phyloP scores from a whole-genome alignment of 30 jellyfish, hydroid and myxozoan genomes.

The Turritopsis dohrnii region DNA sequence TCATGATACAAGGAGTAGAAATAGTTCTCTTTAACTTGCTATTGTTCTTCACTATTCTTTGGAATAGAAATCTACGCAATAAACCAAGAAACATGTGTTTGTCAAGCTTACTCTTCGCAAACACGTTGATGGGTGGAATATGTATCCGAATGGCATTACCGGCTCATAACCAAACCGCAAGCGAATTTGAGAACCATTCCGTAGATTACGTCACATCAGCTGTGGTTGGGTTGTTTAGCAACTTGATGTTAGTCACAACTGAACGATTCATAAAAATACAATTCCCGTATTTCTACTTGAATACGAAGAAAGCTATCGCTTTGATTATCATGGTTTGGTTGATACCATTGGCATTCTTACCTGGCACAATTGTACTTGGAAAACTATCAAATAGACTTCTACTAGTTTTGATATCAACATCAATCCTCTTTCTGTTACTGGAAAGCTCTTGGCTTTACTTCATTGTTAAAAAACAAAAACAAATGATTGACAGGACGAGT shows the following conservation, averaged over 20 bases:
- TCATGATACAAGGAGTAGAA: neutral
- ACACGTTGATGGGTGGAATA: neutral
- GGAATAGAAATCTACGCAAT: neutral
- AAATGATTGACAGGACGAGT: neutral
- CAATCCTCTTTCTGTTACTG: neutral
- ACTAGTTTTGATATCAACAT: neutral
- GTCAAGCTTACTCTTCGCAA: conserved; percentile 2
- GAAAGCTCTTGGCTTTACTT: neutral
- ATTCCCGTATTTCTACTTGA: neutral
- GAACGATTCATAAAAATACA: conserved; percentile 1
- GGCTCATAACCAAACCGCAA: neutral
- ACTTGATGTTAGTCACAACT: conserved; percentile 1
- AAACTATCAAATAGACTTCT: neutral
- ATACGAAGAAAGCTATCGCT: neutral
- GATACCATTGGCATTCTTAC: neutral
- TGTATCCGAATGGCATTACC: conserved; percentile 13
- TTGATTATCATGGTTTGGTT: neutral
- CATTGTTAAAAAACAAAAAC: conserved; percentile 1
- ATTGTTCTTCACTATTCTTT: neutral
- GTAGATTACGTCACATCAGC: conserved; percentile 2
- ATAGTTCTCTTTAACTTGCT: neutral
- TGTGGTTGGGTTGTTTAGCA: neutral
- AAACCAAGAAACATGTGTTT: neutral
- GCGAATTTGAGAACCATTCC: conserved; percentile 1
- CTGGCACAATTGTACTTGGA: neutral